phyloP scores from a whole-genome alignment of 2,113 vertebrate species.

The Urocolius indicus region DNA sequence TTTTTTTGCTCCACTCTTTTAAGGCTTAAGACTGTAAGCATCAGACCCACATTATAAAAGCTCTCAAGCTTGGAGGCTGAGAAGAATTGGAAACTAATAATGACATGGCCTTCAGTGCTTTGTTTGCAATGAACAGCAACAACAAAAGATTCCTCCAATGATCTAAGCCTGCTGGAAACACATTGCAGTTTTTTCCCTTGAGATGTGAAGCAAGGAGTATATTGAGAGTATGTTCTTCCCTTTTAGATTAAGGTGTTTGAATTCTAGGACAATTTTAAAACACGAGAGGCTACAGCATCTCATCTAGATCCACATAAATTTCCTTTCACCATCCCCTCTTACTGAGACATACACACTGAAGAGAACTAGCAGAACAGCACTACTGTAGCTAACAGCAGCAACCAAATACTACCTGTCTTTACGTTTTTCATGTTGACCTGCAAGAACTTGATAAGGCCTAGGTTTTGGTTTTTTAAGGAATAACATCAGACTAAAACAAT shows the following conservation, averaged over 20 bases:
- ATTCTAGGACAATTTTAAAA: background rate
- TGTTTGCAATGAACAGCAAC: slow-evolving; percentile 47
- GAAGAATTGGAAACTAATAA: slow-evolving; percentile 60
- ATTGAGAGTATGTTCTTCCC: background rate
- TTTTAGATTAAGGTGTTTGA: background rate
- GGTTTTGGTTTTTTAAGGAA: background rate
- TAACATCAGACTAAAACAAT: background rate
- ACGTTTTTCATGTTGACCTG: background rate
- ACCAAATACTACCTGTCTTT: background rate
- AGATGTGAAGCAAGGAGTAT: background rate
- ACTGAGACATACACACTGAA: background rate
- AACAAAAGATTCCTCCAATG: slow-evolving; percentile 55
- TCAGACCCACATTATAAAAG: slow-evolving; percentile 28
- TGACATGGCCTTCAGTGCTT: slow-evolving; percentile 65
- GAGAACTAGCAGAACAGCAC: background rate
- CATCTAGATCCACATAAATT: background rate
- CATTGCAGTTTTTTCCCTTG: slow-evolving; percentile 8
- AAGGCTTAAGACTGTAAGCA: slow-evolving; percentile 8
- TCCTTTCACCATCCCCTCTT: background rate
- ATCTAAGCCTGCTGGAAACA: slow-evolving; percentile 50
- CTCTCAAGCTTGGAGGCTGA: slow-evolving; percentile 43
- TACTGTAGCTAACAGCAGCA: background rate
- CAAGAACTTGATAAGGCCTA: background rate
- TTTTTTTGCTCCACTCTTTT: slow-evolving; percentile 45
- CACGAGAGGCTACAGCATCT: background rate